Evolutionary conservation across 2,113 vertebrate genomes (phyloP), one percentile per base, ranked within the genome.

Genomic region (Gasterosteus aculeatus): DNA sequence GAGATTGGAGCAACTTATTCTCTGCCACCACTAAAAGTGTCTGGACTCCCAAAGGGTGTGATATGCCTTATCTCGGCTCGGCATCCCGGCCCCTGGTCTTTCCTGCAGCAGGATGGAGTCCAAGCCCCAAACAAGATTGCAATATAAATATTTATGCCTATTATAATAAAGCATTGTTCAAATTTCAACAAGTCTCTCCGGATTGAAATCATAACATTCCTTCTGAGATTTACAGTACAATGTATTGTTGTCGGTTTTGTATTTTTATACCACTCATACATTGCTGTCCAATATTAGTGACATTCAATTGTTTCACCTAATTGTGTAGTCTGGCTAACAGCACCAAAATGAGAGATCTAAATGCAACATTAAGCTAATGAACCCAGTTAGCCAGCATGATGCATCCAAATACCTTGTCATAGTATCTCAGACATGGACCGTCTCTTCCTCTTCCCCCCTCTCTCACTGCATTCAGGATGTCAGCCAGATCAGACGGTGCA

Each of bases 361-460:
- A 31, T 15, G 22, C 54, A 31, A 31, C 26, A 57, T 15, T 31
- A 11, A 56, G 26, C 12, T 7, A 14, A 56, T 56, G 26, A 6
- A 51, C n/a, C 3, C 7, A 38, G 35, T 4, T 14, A 15, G 3
- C 44, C 44, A 46, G 15, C 15, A 46, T 15, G 16, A 67, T 41
- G 38, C 5, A 26, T 2, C 59, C 3, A 4, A 76, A 2, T 91
- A 95, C 94, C 94, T 95, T 95, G 81, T 95, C 94, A 19, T 94
- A 95, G 80, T 94, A 92, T 91, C 94, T 91, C 58, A 94, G 75
- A 70, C 67, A 85, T 31, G 74, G 71, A 2, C 69, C 49, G 19
- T 80, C 72, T 80, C 72, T 87, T 72, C 72, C 86, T 59, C 44
- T 46, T 15, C 87, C 81, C 59, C 93, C 93, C 10, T 94, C 82